Evolutionary conservation across 2,888 invertebrate genomes (phyloP).

Genomic region (Heteromurus nitidus): DNA sequence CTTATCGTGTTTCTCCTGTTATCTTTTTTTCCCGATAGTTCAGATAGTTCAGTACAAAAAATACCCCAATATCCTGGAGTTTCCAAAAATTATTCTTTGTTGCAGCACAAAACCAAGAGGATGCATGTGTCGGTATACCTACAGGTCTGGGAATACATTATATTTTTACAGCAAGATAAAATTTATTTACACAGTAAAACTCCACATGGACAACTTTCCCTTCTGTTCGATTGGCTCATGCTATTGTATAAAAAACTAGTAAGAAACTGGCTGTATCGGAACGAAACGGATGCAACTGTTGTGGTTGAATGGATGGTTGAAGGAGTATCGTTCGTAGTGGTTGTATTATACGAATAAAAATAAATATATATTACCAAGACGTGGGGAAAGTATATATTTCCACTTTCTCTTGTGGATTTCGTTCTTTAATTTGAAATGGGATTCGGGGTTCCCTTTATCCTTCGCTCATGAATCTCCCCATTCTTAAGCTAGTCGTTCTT

Average conservation of each 20-base stretch:
- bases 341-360: constrained; percentile 11
- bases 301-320: neutral
- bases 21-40: too few species aligned
- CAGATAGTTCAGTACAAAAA: too few species aligned
- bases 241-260: constrained; percentile 11
- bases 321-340: too few species aligned
- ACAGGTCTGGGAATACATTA: too few species aligned
- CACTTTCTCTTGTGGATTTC: constrained; percentile 5
- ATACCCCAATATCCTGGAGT: too few species aligned
- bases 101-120: too few species aligned
- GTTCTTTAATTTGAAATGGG: constrained; percentile 19
- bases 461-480: neutral
- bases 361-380: neutral
- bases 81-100: too few species aligned
- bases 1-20: too few species aligned
- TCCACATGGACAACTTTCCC: constrained; percentile 12
- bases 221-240: neutral
- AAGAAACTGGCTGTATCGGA: neutral
- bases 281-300: neutral
- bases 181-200: constrained; percentile 17
- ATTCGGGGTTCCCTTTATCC: neutral
- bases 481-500: too few species aligned
- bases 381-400: neutral
- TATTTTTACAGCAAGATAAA: too few species aligned
- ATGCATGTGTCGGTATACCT: too few species aligned